Percentiles rank a stretch among this genome's conserved stretches.
Evolutionary conservation across 2,797 vertebrate species (phyloP).

Genomic region (Loris lydekkerianus): DNA sequence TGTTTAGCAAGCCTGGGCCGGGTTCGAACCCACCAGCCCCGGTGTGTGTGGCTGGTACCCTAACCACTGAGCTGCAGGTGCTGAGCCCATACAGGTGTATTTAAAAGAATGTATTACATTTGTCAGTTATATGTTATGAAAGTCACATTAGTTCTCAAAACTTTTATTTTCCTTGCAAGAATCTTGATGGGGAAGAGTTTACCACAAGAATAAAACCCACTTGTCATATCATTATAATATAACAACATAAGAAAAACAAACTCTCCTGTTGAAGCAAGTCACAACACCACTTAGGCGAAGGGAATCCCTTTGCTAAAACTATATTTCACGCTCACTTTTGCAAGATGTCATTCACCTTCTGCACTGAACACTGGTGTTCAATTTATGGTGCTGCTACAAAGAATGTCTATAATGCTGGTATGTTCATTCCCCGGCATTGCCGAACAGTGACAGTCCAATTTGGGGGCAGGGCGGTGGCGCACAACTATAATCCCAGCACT

Average conservation of each 20-base stretch:
- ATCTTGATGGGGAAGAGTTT: not conserved
- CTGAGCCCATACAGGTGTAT: conserved; percentile 60
- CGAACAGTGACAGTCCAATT: no score
- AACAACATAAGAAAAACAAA: not conserved
- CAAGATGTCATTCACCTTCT: conserved; percentile 7
- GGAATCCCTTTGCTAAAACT: not conserved
- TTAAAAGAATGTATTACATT: conserved; percentile 74
- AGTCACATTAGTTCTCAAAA: conserved; percentile 58
- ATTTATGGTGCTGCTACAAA: conserved; percentile 40
- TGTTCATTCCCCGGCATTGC: no score
- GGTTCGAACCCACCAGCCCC: no score
- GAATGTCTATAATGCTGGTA: not conserved
- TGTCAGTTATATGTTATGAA: conserved; percentile 70
- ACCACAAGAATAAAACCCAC: not conserved
- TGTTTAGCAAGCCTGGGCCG: no score
- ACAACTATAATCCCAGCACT: no score
- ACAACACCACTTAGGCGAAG: not conserved
- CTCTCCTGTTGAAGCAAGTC: not conserved
- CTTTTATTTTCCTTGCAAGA: conserved; percentile 62
- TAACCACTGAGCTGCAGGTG: no score
- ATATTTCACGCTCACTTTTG: conserved; percentile 23
- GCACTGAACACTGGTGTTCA: not conserved
- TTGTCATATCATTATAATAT: not conserved
- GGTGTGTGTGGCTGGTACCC: no score
- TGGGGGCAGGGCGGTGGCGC: no score